Percentiles rank a stretch among this genome's conserved stretches.
These are phyloP conservation scores for Chirona hameri DNA, from an alignment of 2,888 invertebrate species.

Conservation along the genomic window DNA sequence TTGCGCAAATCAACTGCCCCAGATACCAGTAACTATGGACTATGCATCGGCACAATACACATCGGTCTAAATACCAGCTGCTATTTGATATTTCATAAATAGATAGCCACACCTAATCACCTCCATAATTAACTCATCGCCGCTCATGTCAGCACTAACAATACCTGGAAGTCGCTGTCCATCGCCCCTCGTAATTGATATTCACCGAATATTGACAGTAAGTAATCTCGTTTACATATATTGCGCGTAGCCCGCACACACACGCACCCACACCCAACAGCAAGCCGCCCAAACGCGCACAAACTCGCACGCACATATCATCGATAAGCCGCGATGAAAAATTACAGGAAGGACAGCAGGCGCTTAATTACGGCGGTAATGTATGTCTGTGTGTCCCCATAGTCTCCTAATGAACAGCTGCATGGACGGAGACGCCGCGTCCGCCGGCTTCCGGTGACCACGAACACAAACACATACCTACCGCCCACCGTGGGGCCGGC, in stretches of 20 bases:
- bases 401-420: constrained; percentile 6
- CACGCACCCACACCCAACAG: background rate
- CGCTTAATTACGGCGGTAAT: constrained; percentile 2
- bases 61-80: too few relatives aligned
- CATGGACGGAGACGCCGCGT: background rate
- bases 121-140: background rate
- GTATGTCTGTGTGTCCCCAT: background rate
- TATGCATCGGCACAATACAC: too few relatives aligned
- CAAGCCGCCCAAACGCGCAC: background rate
- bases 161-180: background rate
- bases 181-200: background rate
- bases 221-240: constrained; percentile 27
- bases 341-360: background rate
- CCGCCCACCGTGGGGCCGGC: too few relatives aligned
- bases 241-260: background rate
- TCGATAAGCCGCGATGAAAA: background rate
- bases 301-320: background rate
- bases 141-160: background rate
- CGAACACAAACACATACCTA: background rate
- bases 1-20: too few relatives aligned
- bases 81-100: background rate
- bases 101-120: background rate
- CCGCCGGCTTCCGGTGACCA: background rate
- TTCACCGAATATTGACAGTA: background rate
- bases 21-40: too few relatives aligned